Conservation (phyloP, 2,888 invertebrate genomes). For the Parnassius apollo region DNA sequence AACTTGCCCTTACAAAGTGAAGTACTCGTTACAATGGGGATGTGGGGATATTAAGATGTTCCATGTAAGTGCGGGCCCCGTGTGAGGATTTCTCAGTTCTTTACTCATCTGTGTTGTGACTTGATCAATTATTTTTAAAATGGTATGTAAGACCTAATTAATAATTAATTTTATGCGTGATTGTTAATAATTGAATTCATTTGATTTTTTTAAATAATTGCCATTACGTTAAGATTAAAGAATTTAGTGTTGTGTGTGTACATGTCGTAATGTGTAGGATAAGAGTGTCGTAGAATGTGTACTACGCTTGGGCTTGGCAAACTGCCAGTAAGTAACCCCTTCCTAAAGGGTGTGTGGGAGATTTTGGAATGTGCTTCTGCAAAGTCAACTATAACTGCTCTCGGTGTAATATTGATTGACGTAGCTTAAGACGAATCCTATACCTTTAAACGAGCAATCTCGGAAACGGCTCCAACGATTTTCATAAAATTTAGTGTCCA, state of each 20-base stretch:
- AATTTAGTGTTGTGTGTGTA: neutral
- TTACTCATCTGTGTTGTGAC: conserved; percentile 1
- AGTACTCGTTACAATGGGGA: conserved; percentile 40
- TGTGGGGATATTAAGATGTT: conserved; percentile 29
- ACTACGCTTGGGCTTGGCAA: neutral
- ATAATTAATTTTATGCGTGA: too few species aligned
- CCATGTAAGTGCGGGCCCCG: conserved; percentile 21
- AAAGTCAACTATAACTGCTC: too few species aligned
- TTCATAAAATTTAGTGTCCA: too few species aligned
- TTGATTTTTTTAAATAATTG: too few species aligned
- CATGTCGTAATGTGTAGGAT: neutral
- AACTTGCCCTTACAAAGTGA: conserved; percentile 43
- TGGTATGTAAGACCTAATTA: conserved; percentile 11
- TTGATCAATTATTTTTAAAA: conserved; percentile 1
- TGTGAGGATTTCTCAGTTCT: conserved; percentile 8
- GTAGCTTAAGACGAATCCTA: too few species aligned
- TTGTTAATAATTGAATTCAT: too few species aligned
- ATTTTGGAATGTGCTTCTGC: too few species aligned
- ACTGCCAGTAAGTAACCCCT: neutral
- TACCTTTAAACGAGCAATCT: too few species aligned
- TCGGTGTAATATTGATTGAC: too few species aligned
- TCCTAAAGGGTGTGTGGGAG: too few species aligned
- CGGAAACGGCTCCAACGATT: too few species aligned
- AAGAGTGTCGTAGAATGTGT: neutral
- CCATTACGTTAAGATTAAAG: too few species aligned